Evolutionary conservation across 2,113 vertebrate species (phyloP).

Genomic region (human): DNA sequence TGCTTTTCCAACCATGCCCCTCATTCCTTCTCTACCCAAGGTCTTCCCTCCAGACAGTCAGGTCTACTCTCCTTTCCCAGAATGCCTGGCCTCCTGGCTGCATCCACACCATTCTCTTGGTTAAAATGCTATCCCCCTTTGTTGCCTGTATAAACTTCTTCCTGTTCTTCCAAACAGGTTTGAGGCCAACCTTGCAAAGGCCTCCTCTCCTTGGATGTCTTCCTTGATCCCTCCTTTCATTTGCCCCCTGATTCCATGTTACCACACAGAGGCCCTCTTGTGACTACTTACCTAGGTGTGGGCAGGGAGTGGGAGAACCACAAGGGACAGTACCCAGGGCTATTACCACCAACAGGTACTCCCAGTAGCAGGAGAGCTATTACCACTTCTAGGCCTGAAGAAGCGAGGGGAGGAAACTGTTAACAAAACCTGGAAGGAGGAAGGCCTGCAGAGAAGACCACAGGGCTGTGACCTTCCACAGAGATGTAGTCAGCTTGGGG

Average conservation of each 20-base stretch:
- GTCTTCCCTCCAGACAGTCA: not conserved
- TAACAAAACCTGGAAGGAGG: not conserved
- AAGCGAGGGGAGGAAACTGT: not conserved
- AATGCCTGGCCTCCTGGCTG: not conserved
- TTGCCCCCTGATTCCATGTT: not conserved
- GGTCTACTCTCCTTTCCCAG: not conserved
- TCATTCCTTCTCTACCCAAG: not conserved
- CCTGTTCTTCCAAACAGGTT: not conserved
- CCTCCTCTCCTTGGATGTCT: not conserved
- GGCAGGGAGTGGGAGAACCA: not conserved
- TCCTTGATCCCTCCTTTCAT: not conserved
- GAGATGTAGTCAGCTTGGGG: fast-evolving
- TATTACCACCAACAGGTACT: not conserved
- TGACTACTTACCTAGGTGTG: not conserved
- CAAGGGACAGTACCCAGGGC: too few relatives aligned
- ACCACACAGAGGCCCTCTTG: not conserved
- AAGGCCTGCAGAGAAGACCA: not conserved
- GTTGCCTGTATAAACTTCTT: not conserved
- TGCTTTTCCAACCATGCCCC: not conserved
- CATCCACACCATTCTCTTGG: not conserved
- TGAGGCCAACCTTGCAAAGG: not conserved
- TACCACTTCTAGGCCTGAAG: not conserved
- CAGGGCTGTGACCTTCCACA: not conserved
- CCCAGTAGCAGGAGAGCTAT: not conserved
- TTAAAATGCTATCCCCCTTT: not conserved